phyloP scores from a whole-genome alignment of 2,113 vertebrate genomes.

The Aplodontia rufa region DNA sequence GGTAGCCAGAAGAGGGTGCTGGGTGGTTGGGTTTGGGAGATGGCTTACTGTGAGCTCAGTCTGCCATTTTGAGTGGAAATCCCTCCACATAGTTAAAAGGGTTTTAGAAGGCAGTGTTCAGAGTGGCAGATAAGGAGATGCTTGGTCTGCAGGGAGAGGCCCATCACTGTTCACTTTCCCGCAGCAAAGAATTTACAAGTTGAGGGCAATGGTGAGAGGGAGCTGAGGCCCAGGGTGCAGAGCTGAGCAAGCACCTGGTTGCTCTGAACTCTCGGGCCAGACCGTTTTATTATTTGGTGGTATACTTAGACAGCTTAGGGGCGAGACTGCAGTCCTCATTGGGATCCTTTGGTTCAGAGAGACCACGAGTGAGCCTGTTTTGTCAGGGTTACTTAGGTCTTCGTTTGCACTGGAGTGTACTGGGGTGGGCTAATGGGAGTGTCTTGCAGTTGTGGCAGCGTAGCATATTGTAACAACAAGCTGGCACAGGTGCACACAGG shows the following conservation, averaged over 20 bases:
- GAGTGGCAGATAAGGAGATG: not conserved
- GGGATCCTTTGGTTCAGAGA: not conserved
- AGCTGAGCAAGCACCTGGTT: not conserved
- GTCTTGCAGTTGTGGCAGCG: not conserved
- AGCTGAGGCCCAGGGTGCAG: not conserved
- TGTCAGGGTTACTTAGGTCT: not conserved
- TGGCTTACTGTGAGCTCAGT: not conserved
- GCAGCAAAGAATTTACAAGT: not conserved
- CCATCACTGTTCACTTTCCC: not conserved
- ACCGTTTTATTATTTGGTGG: not conserved
- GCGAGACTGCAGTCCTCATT: not conserved
- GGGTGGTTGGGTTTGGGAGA: not conserved
- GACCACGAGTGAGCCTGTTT: not conserved
- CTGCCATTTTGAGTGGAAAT: not conserved
- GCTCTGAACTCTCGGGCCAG: not conserved
- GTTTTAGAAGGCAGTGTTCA: not conserved
- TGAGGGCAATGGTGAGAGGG: not conserved
- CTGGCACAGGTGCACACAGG: not conserved
- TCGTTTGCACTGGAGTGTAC: not conserved
- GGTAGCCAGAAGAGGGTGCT: no score
- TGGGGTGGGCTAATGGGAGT: not conserved
- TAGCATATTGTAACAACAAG: no score
- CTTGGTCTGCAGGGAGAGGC: not conserved
- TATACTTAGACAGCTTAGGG: not conserved
- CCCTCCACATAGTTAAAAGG: not conserved